Evolutionary conservation across 1,140 invertebrate genomes (phyloP).

Genomic region (Leguminivora glycinivorella): DNA sequence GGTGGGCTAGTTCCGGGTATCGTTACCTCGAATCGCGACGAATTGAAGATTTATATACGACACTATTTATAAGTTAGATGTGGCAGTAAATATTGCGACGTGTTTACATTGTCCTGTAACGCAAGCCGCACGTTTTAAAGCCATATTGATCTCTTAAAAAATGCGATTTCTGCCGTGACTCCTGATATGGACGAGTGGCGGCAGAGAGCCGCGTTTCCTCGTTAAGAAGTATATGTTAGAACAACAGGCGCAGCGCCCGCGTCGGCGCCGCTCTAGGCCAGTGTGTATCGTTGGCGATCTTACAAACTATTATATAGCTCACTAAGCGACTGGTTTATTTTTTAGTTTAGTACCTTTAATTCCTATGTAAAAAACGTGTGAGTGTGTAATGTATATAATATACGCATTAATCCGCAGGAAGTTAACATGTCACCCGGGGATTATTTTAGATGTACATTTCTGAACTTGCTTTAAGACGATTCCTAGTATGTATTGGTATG

Average conservation of each 20-base stretch:
- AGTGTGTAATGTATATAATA: conserved; percentile 73
- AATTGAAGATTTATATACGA: conserved; percentile 53
- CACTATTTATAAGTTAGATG: conserved; percentile 56
- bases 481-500: conserved; percentile 39
- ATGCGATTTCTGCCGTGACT: conserved; percentile 50
- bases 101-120: conserved; percentile 55
- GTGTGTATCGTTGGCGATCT: conserved; percentile 75
- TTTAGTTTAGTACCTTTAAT: conserved; percentile 72
- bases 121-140: conserved; percentile 58
- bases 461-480: conserved; percentile 37
- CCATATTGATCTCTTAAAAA: conserved; percentile 73
- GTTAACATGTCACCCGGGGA: conserved; percentile 44
- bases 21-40: conserved; percentile 51
- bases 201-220: conserved; percentile 55
- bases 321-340: conserved; percentile 76
- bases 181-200: neutral
- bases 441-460: conserved; percentile 49
- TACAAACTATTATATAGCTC: conserved; percentile 70
- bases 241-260: conserved; percentile 43
- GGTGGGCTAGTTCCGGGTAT: conserved; percentile 48
- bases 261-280: conserved; percentile 59
- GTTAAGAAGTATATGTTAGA: conserved; percentile 64
- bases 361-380: conserved; percentile 75
- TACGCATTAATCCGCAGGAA: conserved; percentile 53
- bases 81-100: conserved; percentile 53